A percentile compares a stretch with the other conserved stretches of the same genome.
These are phyloP conservation scores for Ifrita kowaldi DNA, from an alignment of 2,113 vertebrate genomes.

Conservation along the genomic window DNA sequence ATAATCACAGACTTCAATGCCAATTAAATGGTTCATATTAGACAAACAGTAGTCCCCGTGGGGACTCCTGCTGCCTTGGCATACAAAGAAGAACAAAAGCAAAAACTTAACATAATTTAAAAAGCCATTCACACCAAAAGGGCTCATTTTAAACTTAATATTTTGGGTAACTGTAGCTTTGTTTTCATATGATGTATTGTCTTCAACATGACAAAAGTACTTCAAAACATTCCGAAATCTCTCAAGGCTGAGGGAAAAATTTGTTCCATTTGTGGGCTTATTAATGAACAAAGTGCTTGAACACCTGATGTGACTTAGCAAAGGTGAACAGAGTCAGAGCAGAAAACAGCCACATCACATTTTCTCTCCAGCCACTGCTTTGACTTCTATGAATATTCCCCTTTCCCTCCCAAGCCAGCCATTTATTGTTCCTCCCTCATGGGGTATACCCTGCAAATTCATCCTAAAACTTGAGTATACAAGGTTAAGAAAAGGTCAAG, in stretches of 20 bases:
- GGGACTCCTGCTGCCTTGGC: not conserved
- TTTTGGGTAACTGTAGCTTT: not conserved
- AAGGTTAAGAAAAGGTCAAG: conserved; percentile 53
- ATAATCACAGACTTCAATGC: not conserved
- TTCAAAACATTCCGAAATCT: not conserved
- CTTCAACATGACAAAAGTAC: not conserved
- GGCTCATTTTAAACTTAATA: not conserved
- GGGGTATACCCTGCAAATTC: not conserved
- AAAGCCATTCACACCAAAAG: not conserved
- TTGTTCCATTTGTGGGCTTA: not conserved
- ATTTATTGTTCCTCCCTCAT: not conserved
- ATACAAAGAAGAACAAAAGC: not conserved
- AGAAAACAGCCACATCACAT: not conserved
- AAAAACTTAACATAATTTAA: not conserved
- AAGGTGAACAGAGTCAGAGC: not conserved
- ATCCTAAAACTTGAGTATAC: not conserved
- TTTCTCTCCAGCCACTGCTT: not conserved
- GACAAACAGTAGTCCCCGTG: not conserved
- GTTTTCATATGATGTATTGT: not conserved
- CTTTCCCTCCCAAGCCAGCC: not conserved
- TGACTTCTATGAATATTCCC: not conserved
- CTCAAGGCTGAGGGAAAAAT: not conserved
- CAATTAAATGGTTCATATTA: not conserved
- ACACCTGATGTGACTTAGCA: not conserved
- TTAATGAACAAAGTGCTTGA: not conserved